phyloP scores from a whole-genome alignment of 1,140 invertebrate genomes.

The Drosophila tani region DNA sequence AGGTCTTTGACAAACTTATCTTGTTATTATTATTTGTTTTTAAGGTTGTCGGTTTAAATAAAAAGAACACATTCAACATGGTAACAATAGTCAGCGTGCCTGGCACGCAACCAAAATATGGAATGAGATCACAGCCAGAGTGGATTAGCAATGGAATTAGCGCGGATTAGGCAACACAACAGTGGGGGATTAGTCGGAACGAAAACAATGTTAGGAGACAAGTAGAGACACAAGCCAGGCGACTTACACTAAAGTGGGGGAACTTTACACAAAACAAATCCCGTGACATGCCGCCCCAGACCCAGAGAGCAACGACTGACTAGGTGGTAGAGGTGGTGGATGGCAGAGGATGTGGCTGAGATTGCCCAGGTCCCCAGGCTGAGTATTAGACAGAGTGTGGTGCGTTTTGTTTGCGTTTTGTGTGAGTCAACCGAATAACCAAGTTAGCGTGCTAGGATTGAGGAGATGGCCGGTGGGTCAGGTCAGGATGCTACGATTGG shows the following conservation, averaged over 20 bases:
- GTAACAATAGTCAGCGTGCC: slow-evolving; percentile 1
- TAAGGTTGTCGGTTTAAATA: not conserved
- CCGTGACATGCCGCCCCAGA: slow-evolving; percentile 56
- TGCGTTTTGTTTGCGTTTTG: slow-evolving; percentile 35
- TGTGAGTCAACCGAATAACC: slow-evolving; percentile 64
- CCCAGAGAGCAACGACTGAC: slow-evolving; percentile 37
- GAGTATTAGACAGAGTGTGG: slow-evolving; percentile 51
- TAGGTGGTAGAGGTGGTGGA: slow-evolving; percentile 52
- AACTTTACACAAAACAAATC: slow-evolving; percentile 66
- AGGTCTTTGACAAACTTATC: not conserved
- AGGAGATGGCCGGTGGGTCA: slow-evolving; percentile 41
- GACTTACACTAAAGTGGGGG: slow-evolving; percentile 70
- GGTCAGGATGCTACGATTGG: slow-evolving; percentile 51
- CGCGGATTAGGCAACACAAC: slow-evolving; percentile 37
- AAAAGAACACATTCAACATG: not conserved
- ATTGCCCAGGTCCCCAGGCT: slow-evolving; percentile 27
- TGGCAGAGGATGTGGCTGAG: slow-evolving; percentile 11
- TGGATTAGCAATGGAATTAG: slow-evolving; percentile 37
- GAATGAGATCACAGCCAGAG: slow-evolving; percentile 18
- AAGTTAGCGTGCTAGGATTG: slow-evolving; percentile 52
- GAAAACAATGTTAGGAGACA: slow-evolving; percentile 42
- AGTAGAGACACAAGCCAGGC: slow-evolving; percentile 55
- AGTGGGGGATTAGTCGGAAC: slow-evolving; percentile 38
- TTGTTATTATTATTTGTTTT: not conserved
- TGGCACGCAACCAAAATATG: slow-evolving; percentile 20